Base-by-base conservation (phyloP, 92 coral and sea anemone genomes). In the Phenganax subtilis region DNA sequence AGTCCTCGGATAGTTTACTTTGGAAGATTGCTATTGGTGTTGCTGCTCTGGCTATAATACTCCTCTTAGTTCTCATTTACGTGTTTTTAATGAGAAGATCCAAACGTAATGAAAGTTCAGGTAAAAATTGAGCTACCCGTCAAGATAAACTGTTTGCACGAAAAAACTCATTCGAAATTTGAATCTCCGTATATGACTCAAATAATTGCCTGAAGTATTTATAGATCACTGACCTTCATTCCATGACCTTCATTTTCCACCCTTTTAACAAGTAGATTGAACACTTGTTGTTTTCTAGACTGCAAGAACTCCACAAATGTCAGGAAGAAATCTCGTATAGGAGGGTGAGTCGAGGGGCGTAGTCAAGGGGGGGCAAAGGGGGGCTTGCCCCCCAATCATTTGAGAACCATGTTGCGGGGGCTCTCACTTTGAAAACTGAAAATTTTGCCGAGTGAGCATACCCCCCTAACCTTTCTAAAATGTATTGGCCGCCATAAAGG, bases 1-100 rank as follows among this genome's bases (percentile, higher is more conserved):
- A 86, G 31, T 76, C 72, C 62, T 85, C 83, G 15, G 87, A 88
- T 79, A 62, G 81, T 17, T 82, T 89, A 62, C 85, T 89, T 3
- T 85, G 91, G 88, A 77, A 82, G 79, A 85, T 91, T 65, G 98
- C 97, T 16, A 81, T 94, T 55, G 90, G 90, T 77, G 91, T 91
- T 15, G 9, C 85, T 30, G 80, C 88, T 51, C 64, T 86, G 28
- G 97, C 90, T 54, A 47, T 90, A 25, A 17, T 94, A 20, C 85
- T 94, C 71, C 44, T 88, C 30, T 56, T 90, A 27, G 84, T 94
- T 75, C 55, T 90, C 44, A 85, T 79, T 3, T 85, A 84, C 54
- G 90, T 87, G 59, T 87, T 89, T 68, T 71, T 85, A 15, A n/a
- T 15, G 55, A 79, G 83, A 29, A 79, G 53, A 64, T 65, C 73